A percentile compares a stretch with the other conserved stretches of the same genome.
These are phyloP conservation scores for Andrena bucephala DNA, from an alignment of 2,888 invertebrate genomes.

Conservation along the genomic window DNA sequence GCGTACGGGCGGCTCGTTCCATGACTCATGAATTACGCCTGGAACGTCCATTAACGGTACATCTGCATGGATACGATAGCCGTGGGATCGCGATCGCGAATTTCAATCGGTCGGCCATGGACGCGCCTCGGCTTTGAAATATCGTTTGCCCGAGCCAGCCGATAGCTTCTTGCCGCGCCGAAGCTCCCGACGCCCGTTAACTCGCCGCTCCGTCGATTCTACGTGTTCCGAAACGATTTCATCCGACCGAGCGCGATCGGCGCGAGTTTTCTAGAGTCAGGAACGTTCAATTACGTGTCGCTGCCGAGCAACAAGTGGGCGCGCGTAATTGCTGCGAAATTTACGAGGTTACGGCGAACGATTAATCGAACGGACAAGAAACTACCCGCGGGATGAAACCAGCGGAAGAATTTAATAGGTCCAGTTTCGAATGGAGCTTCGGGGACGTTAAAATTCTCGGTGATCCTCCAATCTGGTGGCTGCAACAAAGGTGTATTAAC, in stretches of 20 bases:
- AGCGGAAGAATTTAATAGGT: constrained; percentile 19
- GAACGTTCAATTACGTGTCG: constrained; percentile 19
- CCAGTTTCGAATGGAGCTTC: not conserved
- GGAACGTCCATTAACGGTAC: constrained; percentile 49
- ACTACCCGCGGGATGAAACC: not conserved
- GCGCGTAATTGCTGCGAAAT: constrained; percentile 16
- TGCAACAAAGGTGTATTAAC: no score
- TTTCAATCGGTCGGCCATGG: not conserved
- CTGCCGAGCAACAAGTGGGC: constrained; percentile 15
- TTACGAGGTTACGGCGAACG: constrained; percentile 8
- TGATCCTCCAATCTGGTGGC: not conserved
- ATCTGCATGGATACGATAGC: constrained; percentile 13
- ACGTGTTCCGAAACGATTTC: not conserved
- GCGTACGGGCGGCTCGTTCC: constrained; percentile 18
- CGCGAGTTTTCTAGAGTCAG: not conserved
- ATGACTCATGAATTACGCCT: constrained; percentile 30
- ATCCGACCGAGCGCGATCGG: not conserved
- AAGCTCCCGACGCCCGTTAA: not conserved
- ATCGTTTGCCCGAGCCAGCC: not conserved
- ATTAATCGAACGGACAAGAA: constrained; percentile 20
- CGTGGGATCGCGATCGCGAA: constrained; percentile 27
- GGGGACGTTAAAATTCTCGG: not conserved
- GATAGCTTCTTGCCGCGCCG: not conserved
- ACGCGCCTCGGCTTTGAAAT: not conserved
- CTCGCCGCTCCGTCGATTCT: no score